phyloP scores from a whole-genome alignment of 2,113 vertebrate species.

The Camelus bactrianus region DNA sequence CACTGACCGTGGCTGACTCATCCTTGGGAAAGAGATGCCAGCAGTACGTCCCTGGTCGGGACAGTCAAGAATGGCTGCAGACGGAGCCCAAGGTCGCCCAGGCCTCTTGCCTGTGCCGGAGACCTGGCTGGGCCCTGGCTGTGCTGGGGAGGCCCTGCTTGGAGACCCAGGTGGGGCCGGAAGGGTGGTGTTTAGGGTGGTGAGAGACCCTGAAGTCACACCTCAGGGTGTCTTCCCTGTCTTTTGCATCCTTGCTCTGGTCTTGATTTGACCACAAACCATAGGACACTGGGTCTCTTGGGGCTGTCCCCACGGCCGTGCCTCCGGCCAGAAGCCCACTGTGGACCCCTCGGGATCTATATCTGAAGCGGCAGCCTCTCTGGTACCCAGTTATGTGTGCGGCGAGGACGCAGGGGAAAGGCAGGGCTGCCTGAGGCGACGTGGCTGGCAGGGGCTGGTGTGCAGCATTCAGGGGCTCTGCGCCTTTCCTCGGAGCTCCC shows the following conservation, averaged over 20 bases:
- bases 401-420: rapidly evolving
- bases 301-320: rapidly evolving
- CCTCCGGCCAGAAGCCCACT: no score
- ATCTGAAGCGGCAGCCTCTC: rapidly evolving
- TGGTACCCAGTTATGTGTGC: rapidly evolving
- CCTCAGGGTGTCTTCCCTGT: rapidly evolving
- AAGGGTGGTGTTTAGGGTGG: background rate
- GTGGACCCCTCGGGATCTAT: rapidly evolving
- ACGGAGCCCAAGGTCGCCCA: background rate
- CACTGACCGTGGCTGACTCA: rapidly evolving
- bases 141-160: background rate
- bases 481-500: rapidly evolving
- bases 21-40: background rate
- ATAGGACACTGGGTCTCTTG: background rate
- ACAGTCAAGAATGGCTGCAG: no score
- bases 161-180: background rate
- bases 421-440: background rate
- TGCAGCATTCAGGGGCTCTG: background rate
- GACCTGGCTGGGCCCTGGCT: background rate
- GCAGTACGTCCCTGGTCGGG: rapidly evolving
- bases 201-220: no score
- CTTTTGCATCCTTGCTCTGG: background rate
- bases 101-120: background rate
- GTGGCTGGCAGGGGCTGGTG: background rate
- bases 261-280: background rate